Percentiles rank a stretch among this genome's conserved stretches.
These are phyloP conservation scores for Periophthalmus modestus DNA, from an alignment of 2,113 vertebrate genomes.

Conservation along the genomic window DNA sequence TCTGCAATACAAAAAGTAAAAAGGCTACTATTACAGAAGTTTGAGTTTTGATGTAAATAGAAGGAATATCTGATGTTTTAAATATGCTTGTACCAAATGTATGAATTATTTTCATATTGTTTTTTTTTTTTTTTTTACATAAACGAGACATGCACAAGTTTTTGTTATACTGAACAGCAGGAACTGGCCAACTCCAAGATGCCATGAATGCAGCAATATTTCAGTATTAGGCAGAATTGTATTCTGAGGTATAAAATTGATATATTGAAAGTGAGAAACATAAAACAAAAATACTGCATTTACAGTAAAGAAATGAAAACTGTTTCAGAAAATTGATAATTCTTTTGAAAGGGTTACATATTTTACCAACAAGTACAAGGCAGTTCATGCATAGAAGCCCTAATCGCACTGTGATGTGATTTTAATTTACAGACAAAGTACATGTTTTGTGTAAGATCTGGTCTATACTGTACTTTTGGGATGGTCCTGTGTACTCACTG, in stretches of 20 bases:
- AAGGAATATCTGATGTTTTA: constrained; percentile 16
- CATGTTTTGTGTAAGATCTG: not conserved
- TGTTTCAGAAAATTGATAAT: not conserved
- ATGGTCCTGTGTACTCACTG: constrained; percentile 19
- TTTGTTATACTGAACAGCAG: constrained; percentile 34
- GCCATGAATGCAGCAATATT: constrained; percentile 59
- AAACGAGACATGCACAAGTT: not conserved
- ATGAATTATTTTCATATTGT: constrained; percentile 11
- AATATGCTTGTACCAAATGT: constrained; percentile 8
- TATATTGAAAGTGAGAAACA: not conserved
- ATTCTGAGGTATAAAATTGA: not conserved
- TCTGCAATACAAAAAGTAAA: constrained; percentile 23
- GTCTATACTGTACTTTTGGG: not conserved
- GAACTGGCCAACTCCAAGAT: constrained; percentile 36
- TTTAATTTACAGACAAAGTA: constrained; percentile 31
- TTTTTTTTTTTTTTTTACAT: constrained; percentile 25
- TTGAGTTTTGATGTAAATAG: constrained; percentile 48
- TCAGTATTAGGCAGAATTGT: constrained; percentile 15
- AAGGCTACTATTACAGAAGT: not conserved
- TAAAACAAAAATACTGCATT: not conserved
- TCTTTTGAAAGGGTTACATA: not conserved
- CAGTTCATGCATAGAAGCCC: constrained; percentile 18
- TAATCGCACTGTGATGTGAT: constrained; percentile 58
- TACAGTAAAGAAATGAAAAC: not conserved
- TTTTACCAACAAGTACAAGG: constrained; percentile 5